Conservation (phyloP, 2,113 vertebrate genomes). For the Apteryx owenii region DNA sequence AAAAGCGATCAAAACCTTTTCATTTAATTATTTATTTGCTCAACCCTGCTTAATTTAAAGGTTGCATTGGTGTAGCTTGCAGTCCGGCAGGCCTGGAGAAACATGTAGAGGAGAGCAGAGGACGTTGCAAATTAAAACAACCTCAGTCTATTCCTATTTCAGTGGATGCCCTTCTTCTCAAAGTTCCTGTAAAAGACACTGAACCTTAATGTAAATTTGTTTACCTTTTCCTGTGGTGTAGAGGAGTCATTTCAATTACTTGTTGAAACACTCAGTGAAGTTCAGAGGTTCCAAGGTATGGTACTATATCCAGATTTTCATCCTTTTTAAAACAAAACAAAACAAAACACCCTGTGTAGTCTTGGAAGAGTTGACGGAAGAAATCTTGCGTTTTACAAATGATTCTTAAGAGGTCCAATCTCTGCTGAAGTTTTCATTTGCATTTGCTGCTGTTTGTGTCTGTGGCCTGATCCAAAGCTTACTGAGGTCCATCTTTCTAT, state of each 20-base stretch:
- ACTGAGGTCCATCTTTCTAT: background rate
- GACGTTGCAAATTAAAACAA: background rate
- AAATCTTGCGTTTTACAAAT: background rate
- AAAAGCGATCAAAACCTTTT: background rate
- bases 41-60: background rate
- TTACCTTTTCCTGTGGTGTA: background rate
- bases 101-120: fast-evolving
- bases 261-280: background rate
- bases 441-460: background rate
- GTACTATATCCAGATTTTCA: background rate
- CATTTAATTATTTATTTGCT: background rate
- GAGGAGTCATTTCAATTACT: background rate
- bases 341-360: background rate
- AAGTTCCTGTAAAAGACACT: background rate
- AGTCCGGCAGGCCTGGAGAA: background rate
- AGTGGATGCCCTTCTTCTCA: background rate
- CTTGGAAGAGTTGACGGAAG: background rate
- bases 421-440: background rate
- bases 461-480: background rate
- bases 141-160: background rate
- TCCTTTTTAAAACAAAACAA: background rate
- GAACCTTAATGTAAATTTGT: background rate
- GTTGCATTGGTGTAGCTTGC: background rate
- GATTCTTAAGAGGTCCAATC: background rate
- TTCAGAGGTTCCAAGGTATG: fast-evolving